Evolutionary conservation across 2,888 invertebrate species (phyloP), one percentile per base, ranked within the genome.

Genomic region (Macropis europaea): DNA sequence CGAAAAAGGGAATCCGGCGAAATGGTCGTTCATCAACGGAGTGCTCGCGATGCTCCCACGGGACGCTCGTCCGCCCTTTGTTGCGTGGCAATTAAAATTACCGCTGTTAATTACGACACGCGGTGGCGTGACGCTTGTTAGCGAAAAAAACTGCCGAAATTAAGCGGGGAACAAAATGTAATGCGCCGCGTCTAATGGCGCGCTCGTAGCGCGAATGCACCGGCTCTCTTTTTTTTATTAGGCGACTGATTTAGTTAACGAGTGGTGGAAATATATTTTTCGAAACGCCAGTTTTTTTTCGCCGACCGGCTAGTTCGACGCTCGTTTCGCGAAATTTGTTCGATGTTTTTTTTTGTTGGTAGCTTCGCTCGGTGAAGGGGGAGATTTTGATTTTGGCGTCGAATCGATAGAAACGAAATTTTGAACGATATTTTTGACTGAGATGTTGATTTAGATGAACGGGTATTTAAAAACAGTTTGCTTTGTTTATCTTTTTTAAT

Each of bases 31-130:
- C 86, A 88, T 88, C 86, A 87, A 82, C 79, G 78, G 64, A 73
- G 66, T 74, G 74, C 77, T 79, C 77, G 71, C 79, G 64, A 72
- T 56, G 76, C 82, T 81, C 84, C 79, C 86, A 82, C 86, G 87
- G 87, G 88, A 88, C 75, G 83, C 77, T 85, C 87, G 84, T 87
- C 85, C 87, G 88, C 84, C 86, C 87, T 89, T 89, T 89, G 87
- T 88, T 88, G 80, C 82, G 64, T 69, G 76, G 85, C 88, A 89
- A 89, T 89, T 88, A 90, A 90, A 90, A 89, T 90, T 89, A 89
- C 88, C 82, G 83, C 85, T 86, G 88, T 88, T 89, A 89, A 89
- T 89, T 89, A 88, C 84, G 70, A 79, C 63, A 47, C 68, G 71
- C 66, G 36, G 43, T 42, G 74, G 48, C 50, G 54, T 69, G 57